These are phyloP conservation scores for Leucophenga montana DNA, from an alignment of 2,888 invertebrate genomes.

Conservation along the genomic window DNA sequence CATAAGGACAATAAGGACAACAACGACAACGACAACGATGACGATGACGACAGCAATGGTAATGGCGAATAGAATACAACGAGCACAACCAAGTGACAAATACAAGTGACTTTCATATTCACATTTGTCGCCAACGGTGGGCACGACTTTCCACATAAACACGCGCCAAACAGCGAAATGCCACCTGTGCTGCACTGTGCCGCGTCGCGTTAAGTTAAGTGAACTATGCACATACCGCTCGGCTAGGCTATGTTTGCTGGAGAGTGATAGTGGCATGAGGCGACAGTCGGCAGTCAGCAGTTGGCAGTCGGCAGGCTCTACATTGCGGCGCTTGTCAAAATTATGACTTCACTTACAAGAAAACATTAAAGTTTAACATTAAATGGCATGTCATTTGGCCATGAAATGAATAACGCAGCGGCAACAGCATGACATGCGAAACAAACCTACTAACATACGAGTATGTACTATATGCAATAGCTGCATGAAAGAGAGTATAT, in stretches of 20 bases:
- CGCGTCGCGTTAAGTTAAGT: constrained; percentile 16
- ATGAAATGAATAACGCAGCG: constrained; percentile 25
- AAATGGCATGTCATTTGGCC: constrained; percentile 69
- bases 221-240: too few species aligned
- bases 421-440: constrained; percentile 9
- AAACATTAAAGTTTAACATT: constrained; percentile 63
- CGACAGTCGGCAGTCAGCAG: not conserved
- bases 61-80: too few species aligned
- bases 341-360: constrained; percentile 57
- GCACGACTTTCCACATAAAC: not conserved
- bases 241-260: too few species aligned
- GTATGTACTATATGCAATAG: too few species aligned
- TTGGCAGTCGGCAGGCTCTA: not conserved
- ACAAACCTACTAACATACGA: not conserved
- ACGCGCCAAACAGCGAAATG: constrained; percentile 45
- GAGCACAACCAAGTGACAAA: constrained; percentile 8
- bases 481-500: too few species aligned
- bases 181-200: constrained; percentile 55
- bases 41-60: too few species aligned
- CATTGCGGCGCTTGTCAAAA: constrained; percentile 45
- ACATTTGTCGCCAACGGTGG: constrained; percentile 19
- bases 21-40: too few species aligned
- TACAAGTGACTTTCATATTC: constrained; percentile 16
- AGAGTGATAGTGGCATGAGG: not conserved
- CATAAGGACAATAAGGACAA: too few species aligned